Evolutionary conservation across 2,797 vertebrate genomes (phyloP).

Genomic region (Otolemur crassicaudatus): DNA sequence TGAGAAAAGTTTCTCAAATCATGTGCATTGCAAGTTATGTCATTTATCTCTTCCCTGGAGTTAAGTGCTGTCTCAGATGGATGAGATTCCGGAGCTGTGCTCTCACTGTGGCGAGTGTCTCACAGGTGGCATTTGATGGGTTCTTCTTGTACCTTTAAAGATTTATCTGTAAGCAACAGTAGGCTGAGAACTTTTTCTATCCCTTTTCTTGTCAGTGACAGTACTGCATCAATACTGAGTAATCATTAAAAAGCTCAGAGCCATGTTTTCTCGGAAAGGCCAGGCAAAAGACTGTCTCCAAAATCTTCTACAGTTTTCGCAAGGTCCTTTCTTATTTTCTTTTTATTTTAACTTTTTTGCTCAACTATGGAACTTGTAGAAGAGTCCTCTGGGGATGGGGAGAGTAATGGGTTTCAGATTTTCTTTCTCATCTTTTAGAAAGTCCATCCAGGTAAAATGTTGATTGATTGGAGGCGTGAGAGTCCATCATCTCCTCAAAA

Average conservation of each 20-base stretch:
- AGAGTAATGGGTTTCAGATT: slow-evolving; percentile 34
- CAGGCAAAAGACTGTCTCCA: neutral
- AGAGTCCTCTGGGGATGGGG: neutral
- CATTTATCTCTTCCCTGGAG: slow-evolving; percentile 24
- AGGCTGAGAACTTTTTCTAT: neutral
- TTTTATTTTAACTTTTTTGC: slow-evolving; percentile 6
- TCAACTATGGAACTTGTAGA: neutral
- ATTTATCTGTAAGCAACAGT: slow-evolving; percentile 3
- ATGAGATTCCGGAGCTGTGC: slow-evolving; percentile 10
- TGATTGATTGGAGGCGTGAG: neutral
- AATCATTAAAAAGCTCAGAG: slow-evolving; percentile 2
- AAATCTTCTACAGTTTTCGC: slow-evolving; percentile 7
- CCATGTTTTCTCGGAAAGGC: neutral
- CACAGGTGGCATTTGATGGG: neutral
- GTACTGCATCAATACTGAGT: neutral
- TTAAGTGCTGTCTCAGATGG: neutral
- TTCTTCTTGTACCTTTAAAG: slow-evolving; percentile 1
- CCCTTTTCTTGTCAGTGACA: neutral
- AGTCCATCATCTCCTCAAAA: neutral
- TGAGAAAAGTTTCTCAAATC: slow-evolving; percentile 7
- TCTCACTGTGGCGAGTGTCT: neutral
- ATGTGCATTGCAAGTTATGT: neutral
- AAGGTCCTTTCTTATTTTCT: neutral
- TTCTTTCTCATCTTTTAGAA: slow-evolving; percentile 52
- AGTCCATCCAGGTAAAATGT: slow-evolving; percentile 8